A percentile compares a stretch with the other conserved stretches of the same genome.
These are phyloP conservation scores for Chelidonichthys spinosus DNA, from an alignment of 2,797 vertebrate species.

Conservation along the genomic window DNA sequence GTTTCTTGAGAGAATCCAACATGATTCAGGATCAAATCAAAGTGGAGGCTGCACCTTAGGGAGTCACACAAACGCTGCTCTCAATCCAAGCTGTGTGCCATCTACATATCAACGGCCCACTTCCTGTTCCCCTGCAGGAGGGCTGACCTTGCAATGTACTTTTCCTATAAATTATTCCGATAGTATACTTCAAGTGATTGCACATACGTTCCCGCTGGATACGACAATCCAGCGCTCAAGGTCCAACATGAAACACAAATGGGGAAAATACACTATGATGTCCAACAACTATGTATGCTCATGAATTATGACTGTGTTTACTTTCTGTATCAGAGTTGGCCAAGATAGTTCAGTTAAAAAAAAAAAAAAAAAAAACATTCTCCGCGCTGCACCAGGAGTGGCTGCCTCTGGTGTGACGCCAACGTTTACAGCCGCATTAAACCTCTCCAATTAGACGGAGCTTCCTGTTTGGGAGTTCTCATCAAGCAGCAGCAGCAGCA, in stretches of 20 bases:
- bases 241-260: not conserved
- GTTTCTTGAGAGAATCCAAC: not conserved
- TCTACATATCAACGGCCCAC: constrained; percentile 43
- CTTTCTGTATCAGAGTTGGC: not conserved
- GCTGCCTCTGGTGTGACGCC: not conserved
- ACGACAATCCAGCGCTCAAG: not conserved
- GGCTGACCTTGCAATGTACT: constrained; percentile 32
- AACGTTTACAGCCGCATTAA: constrained; percentile 26
- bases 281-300: not conserved
- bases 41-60: constrained; percentile 14
- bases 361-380: no score
- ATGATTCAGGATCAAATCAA: not conserved
- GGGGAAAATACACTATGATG: no score
- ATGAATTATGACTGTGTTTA: not conserved
- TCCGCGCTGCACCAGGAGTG: not conserved
- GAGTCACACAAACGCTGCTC: constrained; percentile 26
- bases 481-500: constrained; percentile 21
- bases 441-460: constrained; percentile 15
- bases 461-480: constrained; percentile 51
- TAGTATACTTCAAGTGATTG: not conserved
- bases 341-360: not conserved
- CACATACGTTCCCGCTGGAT: not conserved
- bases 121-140: constrained; percentile 27
- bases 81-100: constrained; percentile 28
- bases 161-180: constrained; percentile 12